Conservation (phyloP, 2,888 invertebrate genomes). For the Nineta flava region DNA sequence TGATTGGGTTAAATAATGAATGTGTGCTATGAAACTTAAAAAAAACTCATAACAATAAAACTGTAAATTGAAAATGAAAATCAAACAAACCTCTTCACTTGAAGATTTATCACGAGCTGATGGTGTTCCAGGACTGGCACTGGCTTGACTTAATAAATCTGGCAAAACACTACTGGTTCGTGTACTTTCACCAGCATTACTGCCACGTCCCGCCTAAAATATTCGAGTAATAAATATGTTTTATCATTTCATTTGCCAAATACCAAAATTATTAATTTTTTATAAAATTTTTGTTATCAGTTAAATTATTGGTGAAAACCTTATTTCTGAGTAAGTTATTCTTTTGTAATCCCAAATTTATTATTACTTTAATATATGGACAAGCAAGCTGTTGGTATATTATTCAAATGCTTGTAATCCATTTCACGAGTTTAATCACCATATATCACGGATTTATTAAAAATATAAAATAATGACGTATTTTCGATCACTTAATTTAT, state of each 20-base stretch:
- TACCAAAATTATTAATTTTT: neutral
- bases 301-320: too few relatives aligned
- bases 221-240: neutral
- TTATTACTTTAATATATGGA: too few relatives aligned
- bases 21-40: neutral
- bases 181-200: constrained; percentile 38
- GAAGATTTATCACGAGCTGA: constrained; percentile 81
- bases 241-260: neutral
- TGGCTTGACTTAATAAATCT: constrained; percentile 82
- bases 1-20: too few relatives aligned
- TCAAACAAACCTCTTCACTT: constrained; percentile 77
- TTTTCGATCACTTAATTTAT: too few relatives aligned
- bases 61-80: neutral
- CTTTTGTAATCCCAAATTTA: too few relatives aligned
- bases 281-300: too few relatives aligned
- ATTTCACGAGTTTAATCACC: too few relatives aligned
- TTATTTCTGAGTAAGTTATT: too few relatives aligned
- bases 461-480: too few relatives aligned
- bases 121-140: constrained; percentile 64
- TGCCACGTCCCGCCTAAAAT: constrained; percentile 20
- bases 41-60: neutral
- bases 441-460: too few relatives aligned
- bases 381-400: too few relatives aligned
- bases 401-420: too few relatives aligned
- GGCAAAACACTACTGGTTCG: constrained; percentile 88